A percentile compares a stretch with the other conserved stretches of the same genome.
phyloP scores from a whole-genome alignment of 2,113 vertebrate genomes.

The Pelecanus crispus region DNA sequence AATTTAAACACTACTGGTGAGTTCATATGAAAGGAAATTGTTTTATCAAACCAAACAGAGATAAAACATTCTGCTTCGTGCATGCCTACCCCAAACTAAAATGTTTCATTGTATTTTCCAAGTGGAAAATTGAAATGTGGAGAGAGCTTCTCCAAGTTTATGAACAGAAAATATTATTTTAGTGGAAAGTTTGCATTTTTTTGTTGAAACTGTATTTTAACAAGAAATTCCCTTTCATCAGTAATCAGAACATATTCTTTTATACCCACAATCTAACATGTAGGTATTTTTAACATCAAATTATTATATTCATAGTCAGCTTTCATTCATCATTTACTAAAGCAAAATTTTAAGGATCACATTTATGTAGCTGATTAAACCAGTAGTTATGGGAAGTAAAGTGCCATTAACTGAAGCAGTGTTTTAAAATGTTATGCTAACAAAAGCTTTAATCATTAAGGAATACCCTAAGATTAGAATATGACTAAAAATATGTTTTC shows the following conservation, averaged over 20 bases:
- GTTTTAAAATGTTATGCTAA: background rate
- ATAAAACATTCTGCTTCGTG: background rate
- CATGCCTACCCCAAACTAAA: background rate
- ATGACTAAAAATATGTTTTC: background rate
- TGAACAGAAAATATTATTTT: background rate
- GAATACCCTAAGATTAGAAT: background rate
- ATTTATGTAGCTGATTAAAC: background rate
- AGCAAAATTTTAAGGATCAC: background rate
- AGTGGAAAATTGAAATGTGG: background rate
- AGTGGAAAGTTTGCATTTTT: background rate
- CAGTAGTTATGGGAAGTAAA: background rate
- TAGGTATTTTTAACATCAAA: background rate
- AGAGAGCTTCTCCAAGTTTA: background rate
- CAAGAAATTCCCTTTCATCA: background rate
- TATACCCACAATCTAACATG: background rate
- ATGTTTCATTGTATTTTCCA: background rate
- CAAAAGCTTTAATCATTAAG: background rate
- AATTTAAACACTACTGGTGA: background rate
- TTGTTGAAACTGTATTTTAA: background rate
- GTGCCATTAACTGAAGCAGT: background rate
- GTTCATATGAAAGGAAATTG: background rate
- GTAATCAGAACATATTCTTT: background rate
- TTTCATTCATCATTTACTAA: background rate
- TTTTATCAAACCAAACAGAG: background rate
- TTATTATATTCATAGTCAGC: background rate